Evolutionary conservation across 2,797 vertebrate genomes (phyloP), one percentile per base, ranked within the genome.

Genomic region (Intellagama lesueurii): DNA sequence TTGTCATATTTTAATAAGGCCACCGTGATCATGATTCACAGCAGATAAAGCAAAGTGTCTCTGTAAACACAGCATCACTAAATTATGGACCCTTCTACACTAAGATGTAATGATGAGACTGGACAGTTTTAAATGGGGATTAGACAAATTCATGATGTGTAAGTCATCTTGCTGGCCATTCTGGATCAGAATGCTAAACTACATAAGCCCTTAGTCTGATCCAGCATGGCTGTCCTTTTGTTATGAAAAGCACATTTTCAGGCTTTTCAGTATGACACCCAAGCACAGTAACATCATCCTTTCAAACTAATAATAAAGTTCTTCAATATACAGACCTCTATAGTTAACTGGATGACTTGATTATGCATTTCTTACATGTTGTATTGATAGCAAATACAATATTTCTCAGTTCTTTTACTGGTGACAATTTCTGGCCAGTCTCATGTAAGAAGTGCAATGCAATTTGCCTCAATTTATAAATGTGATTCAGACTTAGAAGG

Each of bases 401-500:
- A 32, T 87, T 32, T 66, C 26, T 44, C 24, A 40, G 12, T 64
- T 85, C 73, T 78, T 66, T 44, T 66, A 26, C 73, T 77, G 22
- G 24, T 30, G 35, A 44, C 1, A n/a, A 24, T n/a, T 64, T 76
- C 26, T 14, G 40, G 64, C 4, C 64, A 12, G 40, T 64, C 72
- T 52, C 64, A 35, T 24, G 35, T 49, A 35, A 70, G 52, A 40
- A 85, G 47, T 75, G 40, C 49, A 80, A 11, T 79, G n/a, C 16
- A 85, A 17, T 66, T 72, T 73, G 35, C 49, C 28, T 66, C 68
- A 81, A 44, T 66, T 49, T 49, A 24, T 35, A 28, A 66, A 88
- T 75, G 30, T 88, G 70, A 82, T 60, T 69, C 60, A 84, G 75
- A 32, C n/a, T 70, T 60, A 79, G 66, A 83, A 28, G 40, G 30